Base-by-base conservation (phyloP, 2,113 vertebrate species). In the Lichenostomus cassidix region DNA sequence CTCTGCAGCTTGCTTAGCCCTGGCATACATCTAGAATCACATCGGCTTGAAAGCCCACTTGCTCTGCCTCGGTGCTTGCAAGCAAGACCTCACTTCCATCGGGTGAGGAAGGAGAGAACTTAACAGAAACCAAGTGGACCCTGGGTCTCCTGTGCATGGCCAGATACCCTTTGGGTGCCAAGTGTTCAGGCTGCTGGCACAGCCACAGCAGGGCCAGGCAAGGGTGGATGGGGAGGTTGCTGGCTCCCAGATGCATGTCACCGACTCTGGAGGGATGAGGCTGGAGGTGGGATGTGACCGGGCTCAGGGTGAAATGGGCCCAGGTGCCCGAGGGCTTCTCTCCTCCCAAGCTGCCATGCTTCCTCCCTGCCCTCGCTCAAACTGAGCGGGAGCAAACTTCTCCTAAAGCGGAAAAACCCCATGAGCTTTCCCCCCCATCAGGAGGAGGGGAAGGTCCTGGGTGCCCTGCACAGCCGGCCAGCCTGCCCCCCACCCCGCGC, bases 281-380 rank as follows among this genome's bases (percentile, higher is more conserved):
- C 58, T 87, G 86, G 86, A 95, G 67, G 74, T 95, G 95, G 59
- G 90, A 83, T 94, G 84, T 96, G 95, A 92, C 87, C 25, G 4
- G 95, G 95, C 96, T 98, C 53, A 46, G 96, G 96, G 91, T 91
- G 93, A 94, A 92, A 95, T 90, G 90, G 89, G 87, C 93, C 74
- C 87, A 80, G 69, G 92, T 95, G 90, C 94, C 91, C 65, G 9
- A 92, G 78, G 95, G 83, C 75, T 59, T 39, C 70, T 93, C 87
- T 91, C 62, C 85, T 95, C 94, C 97, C 78, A 90, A 77, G 80
- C 94, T 86, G 31, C 94, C 96, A 91, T 88, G 89, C 78, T 92
- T 93, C 83, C 76, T 90, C 92, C 71, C 92, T 68, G 85, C 92
- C 68, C 74, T 91, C 15, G 25, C 94, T 94, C 89, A 41, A 79